These are phyloP conservation scores for Poeciliopsis turneri DNA, from an alignment of 2,797 vertebrate genomes.

Conservation along the genomic window DNA sequence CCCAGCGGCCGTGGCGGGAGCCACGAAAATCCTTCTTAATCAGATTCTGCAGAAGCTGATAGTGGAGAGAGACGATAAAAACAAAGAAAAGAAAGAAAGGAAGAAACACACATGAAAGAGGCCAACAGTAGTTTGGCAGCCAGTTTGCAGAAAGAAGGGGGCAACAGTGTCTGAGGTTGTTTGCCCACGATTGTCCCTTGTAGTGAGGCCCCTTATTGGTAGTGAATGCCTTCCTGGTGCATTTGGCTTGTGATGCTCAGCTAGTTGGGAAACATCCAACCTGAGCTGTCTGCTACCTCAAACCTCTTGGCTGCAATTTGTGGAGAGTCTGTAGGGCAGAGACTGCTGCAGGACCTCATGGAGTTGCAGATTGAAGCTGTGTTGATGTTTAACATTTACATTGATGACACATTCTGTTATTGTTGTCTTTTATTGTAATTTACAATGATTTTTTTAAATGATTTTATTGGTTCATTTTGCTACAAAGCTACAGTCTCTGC, in stretches of 20 bases:
- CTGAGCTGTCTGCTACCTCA: constrained; percentile 32
- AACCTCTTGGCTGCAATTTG: constrained; percentile 39
- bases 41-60: constrained; percentile 60
- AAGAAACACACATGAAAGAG: constrained; percentile 9
- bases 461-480: not conserved
- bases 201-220: constrained; percentile 26
- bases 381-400: constrained; percentile 12
- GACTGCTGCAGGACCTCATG: constrained; percentile 20
- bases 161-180: constrained; percentile 26
- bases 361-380: constrained; percentile 23
- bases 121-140: constrained; percentile 44
- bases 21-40: constrained; percentile 48
- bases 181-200: constrained; percentile 46
- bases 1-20: constrained; percentile 22
- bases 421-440: not conserved
- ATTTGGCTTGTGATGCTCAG: constrained; percentile 43
- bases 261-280: constrained; percentile 49
- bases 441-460: not conserved
- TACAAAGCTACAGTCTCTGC: not conserved
- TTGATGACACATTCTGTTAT: not conserved
- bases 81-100: constrained; percentile 12
- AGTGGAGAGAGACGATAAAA: constrained; percentile 1
- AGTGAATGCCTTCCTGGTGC: constrained; percentile 37
- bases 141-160: constrained; percentile 42
- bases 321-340: constrained; percentile 8